Conservation (phyloP, 2,797 vertebrate genomes). For the Sus cebifrons region DNA sequence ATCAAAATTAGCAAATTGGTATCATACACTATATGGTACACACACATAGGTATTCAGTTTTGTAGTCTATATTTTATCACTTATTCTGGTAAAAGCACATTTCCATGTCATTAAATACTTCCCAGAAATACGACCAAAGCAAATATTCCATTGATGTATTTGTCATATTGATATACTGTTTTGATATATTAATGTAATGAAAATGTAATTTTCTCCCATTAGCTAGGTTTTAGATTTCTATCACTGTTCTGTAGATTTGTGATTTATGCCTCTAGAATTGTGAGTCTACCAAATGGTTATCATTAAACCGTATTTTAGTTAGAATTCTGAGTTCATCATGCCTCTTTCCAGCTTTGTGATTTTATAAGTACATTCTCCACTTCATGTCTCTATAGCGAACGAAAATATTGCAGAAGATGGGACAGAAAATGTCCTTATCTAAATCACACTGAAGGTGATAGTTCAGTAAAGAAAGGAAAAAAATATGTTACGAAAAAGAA, state of each 20-base stretch:
- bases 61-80: background rate
- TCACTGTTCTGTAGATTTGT: background rate
- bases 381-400: background rate
- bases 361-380: background rate
- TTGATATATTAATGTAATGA: background rate
- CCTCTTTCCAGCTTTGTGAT: background rate
- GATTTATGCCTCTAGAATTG: background rate
- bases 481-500: background rate
- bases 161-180: background rate
- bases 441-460: background rate
- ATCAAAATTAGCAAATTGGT: background rate
- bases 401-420: background rate
- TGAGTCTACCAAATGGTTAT: background rate
- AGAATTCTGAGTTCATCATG: background rate
- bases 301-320: background rate
- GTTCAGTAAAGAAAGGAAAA: background rate
- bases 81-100: background rate
- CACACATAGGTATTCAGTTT: background rate
- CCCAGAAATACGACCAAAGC: constrained; percentile 25
- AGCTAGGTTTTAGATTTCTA: background rate
- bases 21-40: background rate
- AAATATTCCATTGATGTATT: background rate
- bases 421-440: background rate
- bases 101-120: background rate
- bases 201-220: background rate